Evolutionary conservation across 2,113 vertebrate genomes (phyloP).

Genomic region (Dipodomys merriami): DNA sequence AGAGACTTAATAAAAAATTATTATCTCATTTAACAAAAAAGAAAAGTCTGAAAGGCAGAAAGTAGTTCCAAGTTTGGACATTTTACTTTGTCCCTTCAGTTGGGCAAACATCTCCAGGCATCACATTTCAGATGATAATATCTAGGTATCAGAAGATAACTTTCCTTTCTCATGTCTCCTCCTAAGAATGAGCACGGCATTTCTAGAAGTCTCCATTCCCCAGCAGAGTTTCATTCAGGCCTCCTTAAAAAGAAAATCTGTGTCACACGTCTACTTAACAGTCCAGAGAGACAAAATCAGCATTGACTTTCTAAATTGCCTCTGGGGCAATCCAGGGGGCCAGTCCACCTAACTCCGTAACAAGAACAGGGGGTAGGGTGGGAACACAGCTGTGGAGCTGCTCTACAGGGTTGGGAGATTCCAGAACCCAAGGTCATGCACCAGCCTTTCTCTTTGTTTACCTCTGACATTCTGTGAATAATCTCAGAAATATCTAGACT

Average conservation of each 20-base stretch:
- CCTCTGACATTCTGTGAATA: not conserved
- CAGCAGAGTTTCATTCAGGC: not conserved
- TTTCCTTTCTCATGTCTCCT: not conserved
- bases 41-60: not conserved
- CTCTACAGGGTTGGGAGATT: not conserved
- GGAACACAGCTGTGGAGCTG: not conserved
- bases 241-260: not conserved
- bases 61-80: not conserved
- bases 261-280: not conserved
- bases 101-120: not conserved
- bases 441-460: not conserved
- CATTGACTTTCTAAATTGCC: not conserved
- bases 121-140: not conserved
- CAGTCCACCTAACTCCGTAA: not conserved
- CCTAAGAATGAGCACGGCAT: not conserved
- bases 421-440: not conserved
- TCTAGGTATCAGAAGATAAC: not conserved
- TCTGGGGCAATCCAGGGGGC: rapidly evolving
- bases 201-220: not conserved
- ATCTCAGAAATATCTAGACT: not conserved
- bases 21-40: not conserved
- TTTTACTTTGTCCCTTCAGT: not conserved
- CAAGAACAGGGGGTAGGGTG: not conserved
- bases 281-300: not conserved
- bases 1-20: not conserved